These are phyloP conservation scores for Calephelis nemesis DNA, from an alignment of 1,140 invertebrate species.

Conservation along the genomic window DNA sequence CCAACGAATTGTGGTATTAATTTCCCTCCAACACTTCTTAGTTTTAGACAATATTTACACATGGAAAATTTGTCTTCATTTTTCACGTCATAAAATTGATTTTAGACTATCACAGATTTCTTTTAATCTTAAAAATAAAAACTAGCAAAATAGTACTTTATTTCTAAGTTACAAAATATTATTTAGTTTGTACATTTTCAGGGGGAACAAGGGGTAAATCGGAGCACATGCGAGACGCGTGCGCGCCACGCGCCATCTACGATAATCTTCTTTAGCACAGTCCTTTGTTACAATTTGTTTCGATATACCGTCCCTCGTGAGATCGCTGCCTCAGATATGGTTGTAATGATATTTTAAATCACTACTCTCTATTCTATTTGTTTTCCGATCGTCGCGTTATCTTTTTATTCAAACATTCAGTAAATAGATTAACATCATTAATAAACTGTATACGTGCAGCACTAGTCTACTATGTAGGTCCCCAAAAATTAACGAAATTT, in stretches of 20 bases:
- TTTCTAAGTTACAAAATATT: slow-evolving; percentile 20
- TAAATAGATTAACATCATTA: background rate
- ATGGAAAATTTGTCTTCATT: slow-evolving; percentile 36
- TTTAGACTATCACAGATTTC: slow-evolving; percentile 30
- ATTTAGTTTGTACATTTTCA: slow-evolving; percentile 30
- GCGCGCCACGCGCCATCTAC: slow-evolving; percentile 57
- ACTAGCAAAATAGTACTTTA: slow-evolving; percentile 34
- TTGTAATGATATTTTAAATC: slow-evolving; percentile 77
- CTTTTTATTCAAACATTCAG: slow-evolving; percentile 3
- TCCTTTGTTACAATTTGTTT: slow-evolving; percentile 76
- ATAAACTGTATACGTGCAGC: no score
- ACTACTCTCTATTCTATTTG: slow-evolving; percentile 46
- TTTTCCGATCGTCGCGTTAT: slow-evolving; percentile 28
- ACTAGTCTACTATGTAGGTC: no score
- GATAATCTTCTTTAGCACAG: slow-evolving; percentile 71
- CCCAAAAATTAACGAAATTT: no score
- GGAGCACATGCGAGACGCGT: slow-evolving; percentile 60
- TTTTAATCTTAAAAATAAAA: slow-evolving; percentile 11
- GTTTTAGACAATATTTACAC: slow-evolving; percentile 46
- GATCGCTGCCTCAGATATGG: slow-evolving; percentile 67
- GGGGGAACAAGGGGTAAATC: slow-evolving; percentile 46
- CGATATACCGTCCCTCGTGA: slow-evolving; percentile 55
- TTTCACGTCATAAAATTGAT: slow-evolving; percentile 29
- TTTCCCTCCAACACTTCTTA: slow-evolving; percentile 75
- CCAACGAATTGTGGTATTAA: slow-evolving; percentile 76